Evolutionary conservation across 2,888 invertebrate species (phyloP), one percentile per base, ranked within the genome.

Genomic region (Trachelus troglodyta): DNA sequence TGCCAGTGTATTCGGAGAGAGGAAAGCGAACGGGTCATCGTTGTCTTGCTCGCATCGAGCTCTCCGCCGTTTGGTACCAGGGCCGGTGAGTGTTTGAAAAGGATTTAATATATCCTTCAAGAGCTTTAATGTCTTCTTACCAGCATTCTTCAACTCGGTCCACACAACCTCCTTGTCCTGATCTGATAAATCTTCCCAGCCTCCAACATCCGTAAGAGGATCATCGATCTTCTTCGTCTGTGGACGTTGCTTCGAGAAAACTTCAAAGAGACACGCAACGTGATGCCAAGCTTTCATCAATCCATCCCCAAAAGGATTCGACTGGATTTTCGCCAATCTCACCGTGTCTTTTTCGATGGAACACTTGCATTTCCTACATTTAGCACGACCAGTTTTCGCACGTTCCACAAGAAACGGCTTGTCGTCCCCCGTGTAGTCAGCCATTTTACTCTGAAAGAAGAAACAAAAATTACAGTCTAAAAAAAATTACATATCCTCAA

Each of bases 271-370:
- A 86, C 98, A 98, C 79, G 94, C 92, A 0, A 96, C 92, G 88
- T 98, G 98, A 89, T 95, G 94, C 96, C 97, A 98, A 83, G 94
- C 94, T 90, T 97, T 98, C 96, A 98, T 97, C 85, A 95, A 95
- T 0, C 94, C 94, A 12, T 93, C 93, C 23, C 93, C 94, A 88
- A 97, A 97, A 0, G 96, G 97, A 91, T 97, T 98, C 1, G 95
- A 92, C 6, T 94, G 94, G 31, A 97, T 83, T 90, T 97, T 97
- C 0, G 96, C 97, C 74, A 98, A 92, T 79, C 98, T 93, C 73
- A 97, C 87, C 79, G 94, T 93, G 34, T 95, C 96, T 87, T 94
- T 94, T 1, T 94, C 94, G 86, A 97, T 95, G 87, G 95, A 95
- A 79, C 94, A 92, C 92, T 97, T 98, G 91, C 98, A 98, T 87